These are phyloP conservation scores for Cotesia glomerata DNA, from an alignment of 1,140 invertebrate species.

Conservation along the genomic window DNA sequence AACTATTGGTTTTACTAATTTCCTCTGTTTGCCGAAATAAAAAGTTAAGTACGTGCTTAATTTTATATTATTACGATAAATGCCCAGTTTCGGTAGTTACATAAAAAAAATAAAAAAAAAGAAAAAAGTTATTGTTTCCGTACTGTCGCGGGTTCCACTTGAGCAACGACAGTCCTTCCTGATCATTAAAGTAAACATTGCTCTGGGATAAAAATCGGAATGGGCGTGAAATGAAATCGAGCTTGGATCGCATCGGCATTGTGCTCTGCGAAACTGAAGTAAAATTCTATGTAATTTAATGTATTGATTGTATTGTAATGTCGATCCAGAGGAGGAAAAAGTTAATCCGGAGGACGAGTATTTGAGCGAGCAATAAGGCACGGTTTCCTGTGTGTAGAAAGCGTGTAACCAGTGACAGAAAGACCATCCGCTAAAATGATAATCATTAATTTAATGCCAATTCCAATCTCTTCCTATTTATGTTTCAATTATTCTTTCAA, in stretches of 20 bases:
- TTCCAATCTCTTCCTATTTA: conserved; percentile 11
- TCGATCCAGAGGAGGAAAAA: not conserved
- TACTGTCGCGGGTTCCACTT: not conserved
- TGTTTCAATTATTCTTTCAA: conserved; percentile 21
- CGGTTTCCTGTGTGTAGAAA: conserved; percentile 37
- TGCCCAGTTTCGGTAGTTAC: too few relatives aligned
- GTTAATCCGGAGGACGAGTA: not conserved
- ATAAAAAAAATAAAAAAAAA: not conserved
- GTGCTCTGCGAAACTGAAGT: not conserved
- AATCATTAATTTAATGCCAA: conserved; percentile 20
- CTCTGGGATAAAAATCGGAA: conserved; percentile 1
- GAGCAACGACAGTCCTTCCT: not conserved
- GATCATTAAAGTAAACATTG: not conserved
- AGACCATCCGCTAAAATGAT: conserved; percentile 37
- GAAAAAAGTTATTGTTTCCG: not conserved
- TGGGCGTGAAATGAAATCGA: conserved; percentile 16
- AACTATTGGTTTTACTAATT: too few relatives aligned
- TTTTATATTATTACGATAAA: too few relatives aligned
- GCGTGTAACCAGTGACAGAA: conserved; percentile 24
- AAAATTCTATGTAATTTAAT: not conserved
- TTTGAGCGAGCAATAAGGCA: conserved; percentile 28
- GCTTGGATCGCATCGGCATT: not conserved
- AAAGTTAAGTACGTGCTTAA: too few relatives aligned
- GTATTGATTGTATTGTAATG: not conserved
- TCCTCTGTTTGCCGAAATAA: too few relatives aligned